Evolutionary conservation across 2,797 vertebrate species (phyloP), one percentile per base, ranked within the genome.

Genomic region (Strix occidentalis): DNA sequence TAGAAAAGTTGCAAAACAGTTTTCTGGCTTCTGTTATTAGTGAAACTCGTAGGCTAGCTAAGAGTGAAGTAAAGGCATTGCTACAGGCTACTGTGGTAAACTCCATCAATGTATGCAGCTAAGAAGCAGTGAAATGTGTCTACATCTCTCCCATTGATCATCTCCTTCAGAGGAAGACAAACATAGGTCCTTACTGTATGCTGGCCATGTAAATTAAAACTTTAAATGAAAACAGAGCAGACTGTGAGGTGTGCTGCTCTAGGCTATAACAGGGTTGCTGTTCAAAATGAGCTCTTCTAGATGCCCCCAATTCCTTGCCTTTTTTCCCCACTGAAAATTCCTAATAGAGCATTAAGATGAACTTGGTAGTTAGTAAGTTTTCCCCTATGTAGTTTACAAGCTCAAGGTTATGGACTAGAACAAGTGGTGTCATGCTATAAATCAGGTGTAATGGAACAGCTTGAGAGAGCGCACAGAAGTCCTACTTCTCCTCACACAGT

Each of bases 331-430:
- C 78, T 95, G 93, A 87, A 96, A 93, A 96, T 97, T 97, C 90
- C 95, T 94, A 79, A 11, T 18, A 69, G 95, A 81, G 84, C 83
- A 72, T 96, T 87, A 94, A 93, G 96, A 94, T 16, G 78, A 97
- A 94, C 60, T 53, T 31, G 46, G 39, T 96, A 80, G 74, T 98
- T 96, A 97, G 97, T 96, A 96, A 95, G 97, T 97, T 95, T 94
- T 66, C 94, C 90, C 93, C 58, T 61, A 63, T 94, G 96, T 92
- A 72, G 97, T 97, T 97, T 97, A 96, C 86, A 97, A 96, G 96
- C 96, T 98, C 94, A 97, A 96, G 96, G 97, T 96, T 97, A 96
- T 89, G 95, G 93, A 95, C 95, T 85, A 97, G 94, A 97, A 97
- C 84, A 96, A 97, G 97, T 31, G 61, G 74, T 96, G 95, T 97